Conservation (phyloP, 2,888 invertebrate genomes). For the Loripinus fragilis region DNA sequence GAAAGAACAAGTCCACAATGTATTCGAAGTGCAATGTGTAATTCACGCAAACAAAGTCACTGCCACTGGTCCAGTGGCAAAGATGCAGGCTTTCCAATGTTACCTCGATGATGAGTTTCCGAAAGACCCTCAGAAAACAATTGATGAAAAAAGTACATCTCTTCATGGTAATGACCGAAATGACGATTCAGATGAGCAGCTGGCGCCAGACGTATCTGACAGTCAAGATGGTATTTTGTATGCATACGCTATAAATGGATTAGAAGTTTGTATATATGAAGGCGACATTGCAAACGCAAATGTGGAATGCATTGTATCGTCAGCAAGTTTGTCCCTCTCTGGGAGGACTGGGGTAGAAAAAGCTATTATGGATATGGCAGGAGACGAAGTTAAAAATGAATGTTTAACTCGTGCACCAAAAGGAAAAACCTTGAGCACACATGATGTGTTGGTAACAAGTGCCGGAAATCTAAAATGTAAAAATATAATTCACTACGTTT, state of each 20-base stretch:
- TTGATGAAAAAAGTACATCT: not conserved
- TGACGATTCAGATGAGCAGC: not conserved
- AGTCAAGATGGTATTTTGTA: not conserved
- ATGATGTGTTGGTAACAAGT: not conserved
- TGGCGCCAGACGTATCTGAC: not conserved
- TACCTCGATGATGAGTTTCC: not conserved
- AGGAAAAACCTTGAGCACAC: not conserved
- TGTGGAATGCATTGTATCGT: not conserved
- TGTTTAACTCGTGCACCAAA: not conserved
- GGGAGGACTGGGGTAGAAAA: not conserved
- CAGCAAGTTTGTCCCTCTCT: not conserved
- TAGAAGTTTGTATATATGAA: not conserved
- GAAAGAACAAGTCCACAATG: not conserved
- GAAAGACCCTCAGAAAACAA: not conserved
- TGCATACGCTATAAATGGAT: not conserved
- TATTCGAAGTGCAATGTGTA: not conserved
- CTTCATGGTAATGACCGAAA: not conserved
- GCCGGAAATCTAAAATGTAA: not conserved
- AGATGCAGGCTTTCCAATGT: not conserved
- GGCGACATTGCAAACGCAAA: not conserved
- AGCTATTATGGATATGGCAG: not conserved
- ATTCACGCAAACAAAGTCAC: not conserved
- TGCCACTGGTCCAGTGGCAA: not conserved
- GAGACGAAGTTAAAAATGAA: not conserved
- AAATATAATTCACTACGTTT: not conserved